phyloP scores from a whole-genome alignment of 2,797 vertebrate species.

The Alosa sapidissima region DNA sequence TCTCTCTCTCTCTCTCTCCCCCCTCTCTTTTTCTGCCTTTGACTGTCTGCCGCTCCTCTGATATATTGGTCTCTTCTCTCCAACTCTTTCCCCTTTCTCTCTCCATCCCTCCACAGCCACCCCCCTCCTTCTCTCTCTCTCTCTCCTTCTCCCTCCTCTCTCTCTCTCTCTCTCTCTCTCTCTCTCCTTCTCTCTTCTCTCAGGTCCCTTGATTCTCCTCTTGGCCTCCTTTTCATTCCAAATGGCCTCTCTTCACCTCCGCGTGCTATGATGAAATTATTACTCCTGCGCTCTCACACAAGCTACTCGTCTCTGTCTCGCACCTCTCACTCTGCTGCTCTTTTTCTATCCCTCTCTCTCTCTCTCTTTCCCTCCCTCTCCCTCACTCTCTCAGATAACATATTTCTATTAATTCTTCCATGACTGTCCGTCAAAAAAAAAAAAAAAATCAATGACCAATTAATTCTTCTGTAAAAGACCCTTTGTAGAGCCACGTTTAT shows the following conservation, averaged over 20 bases:
- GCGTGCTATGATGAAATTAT: background rate
- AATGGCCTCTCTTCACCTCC: conserved; percentile 1
- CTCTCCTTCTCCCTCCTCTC: background rate
- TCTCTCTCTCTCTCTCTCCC: background rate
- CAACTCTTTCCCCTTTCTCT: background rate
- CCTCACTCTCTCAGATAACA: background rate
- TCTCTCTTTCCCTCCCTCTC: background rate
- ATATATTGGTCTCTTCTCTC: background rate
- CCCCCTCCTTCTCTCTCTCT: background rate
- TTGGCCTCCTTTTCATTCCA: background rate
- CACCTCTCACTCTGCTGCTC: background rate
- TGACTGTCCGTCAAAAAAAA: background rate
- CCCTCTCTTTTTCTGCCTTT: background rate
- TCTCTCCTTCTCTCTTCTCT: background rate
- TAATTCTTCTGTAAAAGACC: background rate
- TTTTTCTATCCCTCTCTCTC: background rate
- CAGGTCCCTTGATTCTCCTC: background rate
- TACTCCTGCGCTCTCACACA: background rate
- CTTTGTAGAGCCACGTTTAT: background rate
- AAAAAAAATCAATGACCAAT: conserved; percentile 3
- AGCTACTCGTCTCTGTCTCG: background rate
- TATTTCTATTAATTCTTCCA: background rate
- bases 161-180: background rate
- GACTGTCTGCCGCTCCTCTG: background rate
- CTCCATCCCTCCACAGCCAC: background rate